Conservation (phyloP, 2,113 vertebrate genomes). For the Tetrax tetrax region DNA sequence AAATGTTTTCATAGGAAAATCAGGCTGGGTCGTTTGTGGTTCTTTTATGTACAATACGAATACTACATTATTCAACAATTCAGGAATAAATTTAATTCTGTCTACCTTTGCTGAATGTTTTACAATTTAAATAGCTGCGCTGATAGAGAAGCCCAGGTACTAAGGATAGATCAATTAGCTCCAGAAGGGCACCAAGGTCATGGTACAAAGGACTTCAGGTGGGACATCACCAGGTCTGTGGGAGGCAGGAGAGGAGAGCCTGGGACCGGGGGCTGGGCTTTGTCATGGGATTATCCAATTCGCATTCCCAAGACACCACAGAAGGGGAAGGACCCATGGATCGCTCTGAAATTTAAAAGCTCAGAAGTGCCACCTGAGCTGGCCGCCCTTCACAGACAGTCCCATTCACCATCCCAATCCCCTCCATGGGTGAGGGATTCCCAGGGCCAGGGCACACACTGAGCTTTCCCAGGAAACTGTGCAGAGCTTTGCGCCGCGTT, state of each 20-base stretch:
- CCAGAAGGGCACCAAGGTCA: not conserved
- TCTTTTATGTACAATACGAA: constrained; percentile 56
- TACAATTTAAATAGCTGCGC: not conserved
- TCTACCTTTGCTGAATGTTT: not conserved
- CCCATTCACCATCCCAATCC: accelerated
- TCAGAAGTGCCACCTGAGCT: accelerated
- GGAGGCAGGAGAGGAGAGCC: not conserved
- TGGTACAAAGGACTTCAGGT: not conserved
- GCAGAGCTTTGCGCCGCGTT: accelerated
- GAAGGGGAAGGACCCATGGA: accelerated
- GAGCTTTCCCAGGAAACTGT: not conserved
- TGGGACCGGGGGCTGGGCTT: not conserved
- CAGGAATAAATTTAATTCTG: constrained; percentile 36
- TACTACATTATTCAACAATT: constrained; percentile 58
- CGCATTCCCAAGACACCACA: not conserved
- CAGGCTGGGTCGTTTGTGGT: constrained; percentile 48
- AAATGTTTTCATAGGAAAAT: constrained; percentile 62
- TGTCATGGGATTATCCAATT: not conserved
- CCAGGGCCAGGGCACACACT: accelerated
- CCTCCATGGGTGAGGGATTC: accelerated
- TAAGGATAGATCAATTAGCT: accelerated
- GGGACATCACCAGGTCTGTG: not conserved
- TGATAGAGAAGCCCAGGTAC: not conserved
- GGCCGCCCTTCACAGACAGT: accelerated
- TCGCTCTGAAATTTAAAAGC: accelerated